Percentiles rank a stretch among this genome's conserved stretches.
phyloP scores from a whole-genome alignment of 1,140 invertebrate genomes.

The Sarcophaga bullata region DNA sequence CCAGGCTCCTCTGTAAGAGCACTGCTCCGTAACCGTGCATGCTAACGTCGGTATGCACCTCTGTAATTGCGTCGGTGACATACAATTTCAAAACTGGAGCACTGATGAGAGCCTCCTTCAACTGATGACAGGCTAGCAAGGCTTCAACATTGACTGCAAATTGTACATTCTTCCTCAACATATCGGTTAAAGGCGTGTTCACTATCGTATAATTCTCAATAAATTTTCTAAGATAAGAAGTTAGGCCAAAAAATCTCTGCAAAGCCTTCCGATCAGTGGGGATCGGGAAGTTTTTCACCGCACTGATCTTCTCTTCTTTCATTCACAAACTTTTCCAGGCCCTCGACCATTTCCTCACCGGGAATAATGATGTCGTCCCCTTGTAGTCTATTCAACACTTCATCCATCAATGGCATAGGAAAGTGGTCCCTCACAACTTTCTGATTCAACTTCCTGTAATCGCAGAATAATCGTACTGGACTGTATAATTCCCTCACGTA shows the following conservation, averaged over 20 bases:
- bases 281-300: slow-evolving; percentile 43
- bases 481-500: background rate
- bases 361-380: background rate
- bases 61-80: slow-evolving; percentile 50
- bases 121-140: slow-evolving; percentile 42
- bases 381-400: slow-evolving; percentile 34
- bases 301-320: background rate
- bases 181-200: slow-evolving; percentile 50
- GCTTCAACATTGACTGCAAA: background rate
- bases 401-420: slow-evolving; percentile 44
- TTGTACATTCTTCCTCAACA: slow-evolving; percentile 32
- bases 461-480: background rate
- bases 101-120: slow-evolving; percentile 26
- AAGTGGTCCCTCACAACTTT: slow-evolving; percentile 40
- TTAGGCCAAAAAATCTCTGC: slow-evolving; percentile 56
- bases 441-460: background rate
- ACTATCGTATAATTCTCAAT: slow-evolving; percentile 52
- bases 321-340: background rate
- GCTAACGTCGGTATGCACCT: slow-evolving; percentile 62
- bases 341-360: background rate
- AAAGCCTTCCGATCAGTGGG: slow-evolving; percentile 49
- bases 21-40: background rate
- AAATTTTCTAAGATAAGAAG: slow-evolving; percentile 59
- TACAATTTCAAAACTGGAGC: slow-evolving; percentile 9
- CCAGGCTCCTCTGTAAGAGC: background rate